Evolutionary conservation across 1,140 invertebrate genomes (phyloP).

Genomic region (Agraylea sexmaculata): DNA sequence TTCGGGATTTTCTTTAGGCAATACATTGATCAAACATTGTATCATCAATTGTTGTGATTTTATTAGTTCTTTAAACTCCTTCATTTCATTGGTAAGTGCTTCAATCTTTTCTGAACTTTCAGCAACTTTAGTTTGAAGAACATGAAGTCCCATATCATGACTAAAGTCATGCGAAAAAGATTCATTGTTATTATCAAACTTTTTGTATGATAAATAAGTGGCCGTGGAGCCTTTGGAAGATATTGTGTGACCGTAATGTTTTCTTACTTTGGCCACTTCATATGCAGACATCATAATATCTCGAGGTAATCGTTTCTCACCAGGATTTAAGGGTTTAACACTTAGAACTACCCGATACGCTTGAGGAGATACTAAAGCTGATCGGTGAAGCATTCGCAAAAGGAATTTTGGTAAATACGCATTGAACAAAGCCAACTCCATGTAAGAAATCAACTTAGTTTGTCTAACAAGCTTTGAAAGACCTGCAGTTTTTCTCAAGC

Average conservation of each 20-base stretch:
- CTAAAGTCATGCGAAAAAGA: conserved; percentile 40
- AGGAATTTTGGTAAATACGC: conserved; percentile 60
- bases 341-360: conserved; percentile 65
- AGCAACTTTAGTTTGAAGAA: conserved; percentile 47
- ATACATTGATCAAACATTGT: conserved; percentile 32
- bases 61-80: conserved; percentile 48
- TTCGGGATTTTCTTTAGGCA: conserved; percentile 14
- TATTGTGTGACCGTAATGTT: conserved; percentile 52
- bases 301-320: conserved; percentile 62
- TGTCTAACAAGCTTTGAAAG: conserved; percentile 64
- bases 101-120: conserved; percentile 49
- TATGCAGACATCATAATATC: conserved; percentile 64
- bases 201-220: conserved; percentile 46
- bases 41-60: conserved; percentile 37
- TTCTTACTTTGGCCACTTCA: conserved; percentile 59
- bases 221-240: conserved; percentile 46
- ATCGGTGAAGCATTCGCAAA: conserved; percentile 57
- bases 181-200: conserved; percentile 48
- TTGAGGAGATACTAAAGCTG: conserved; percentile 61
- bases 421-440: conserved; percentile 57
- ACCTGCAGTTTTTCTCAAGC: conserved; percentile 62
- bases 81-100: conserved; percentile 46
- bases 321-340: conserved; percentile 66
- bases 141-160: conserved; percentile 34
- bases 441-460: conserved; percentile 63